These are phyloP conservation scores for Cephus spinipes DNA, from an alignment of 2,888 invertebrate species.

Conservation along the genomic window DNA sequence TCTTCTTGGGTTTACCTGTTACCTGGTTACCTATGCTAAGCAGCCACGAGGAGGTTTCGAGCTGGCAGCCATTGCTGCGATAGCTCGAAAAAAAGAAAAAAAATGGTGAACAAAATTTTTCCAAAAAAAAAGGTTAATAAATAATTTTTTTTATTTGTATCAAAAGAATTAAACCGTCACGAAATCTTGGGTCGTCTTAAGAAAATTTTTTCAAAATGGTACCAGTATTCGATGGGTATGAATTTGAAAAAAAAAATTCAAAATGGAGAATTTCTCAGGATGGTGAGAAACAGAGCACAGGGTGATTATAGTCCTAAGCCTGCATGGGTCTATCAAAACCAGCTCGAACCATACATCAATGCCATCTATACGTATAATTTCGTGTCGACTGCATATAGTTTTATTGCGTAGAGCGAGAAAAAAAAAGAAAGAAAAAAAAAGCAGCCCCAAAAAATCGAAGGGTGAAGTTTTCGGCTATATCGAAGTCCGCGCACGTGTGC, in stretches of 20 bases:
- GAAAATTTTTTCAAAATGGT: not conserved
- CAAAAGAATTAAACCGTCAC: not conserved
- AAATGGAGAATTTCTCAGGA: conserved; percentile 43
- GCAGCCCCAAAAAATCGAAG: not conserved
- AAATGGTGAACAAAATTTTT: not conserved
- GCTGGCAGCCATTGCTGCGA: not conserved
- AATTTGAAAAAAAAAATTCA: conserved; percentile 16
- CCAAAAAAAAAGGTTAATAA: not conserved
- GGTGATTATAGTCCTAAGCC: conserved; percentile 49
- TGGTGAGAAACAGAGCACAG: conserved; percentile 42
- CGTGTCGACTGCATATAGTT: conserved; percentile 34
- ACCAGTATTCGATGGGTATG: not conserved
- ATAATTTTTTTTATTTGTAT: not conserved
- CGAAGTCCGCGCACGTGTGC: conserved; percentile 14
- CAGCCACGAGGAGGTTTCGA: conserved; percentile 1
- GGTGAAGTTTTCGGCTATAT: conserved; percentile 4
- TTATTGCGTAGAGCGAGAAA: conserved; percentile 15
- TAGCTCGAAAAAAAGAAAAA: not conserved
- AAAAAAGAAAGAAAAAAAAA: conserved; percentile 16
- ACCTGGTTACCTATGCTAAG: conserved; percentile 8
- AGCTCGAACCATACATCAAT: conserved; percentile 58
- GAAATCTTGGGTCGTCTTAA: not conserved
- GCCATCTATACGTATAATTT: conserved; percentile 63
- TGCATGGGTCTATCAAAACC: conserved; percentile 57
- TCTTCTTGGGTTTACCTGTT: conserved; percentile 12